Base-by-base conservation (phyloP, 2,888 invertebrate genomes). In the Campoletis raptor region DNA sequence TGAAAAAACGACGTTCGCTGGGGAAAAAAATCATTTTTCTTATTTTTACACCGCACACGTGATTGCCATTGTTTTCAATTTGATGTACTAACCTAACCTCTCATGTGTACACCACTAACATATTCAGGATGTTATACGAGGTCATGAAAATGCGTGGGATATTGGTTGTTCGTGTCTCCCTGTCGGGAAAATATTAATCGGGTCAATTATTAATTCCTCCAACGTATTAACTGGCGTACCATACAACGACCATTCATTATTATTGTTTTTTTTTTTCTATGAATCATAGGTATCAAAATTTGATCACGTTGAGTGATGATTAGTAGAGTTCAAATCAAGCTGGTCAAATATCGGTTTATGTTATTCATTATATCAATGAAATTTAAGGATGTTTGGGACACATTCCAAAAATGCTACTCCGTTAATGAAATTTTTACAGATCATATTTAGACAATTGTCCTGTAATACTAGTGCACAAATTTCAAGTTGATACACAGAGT, bases 171-270 rank as follows among this genome's bases (percentile, higher is more conserved):
- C 30, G 57, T 61, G 24, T 61, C 57, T 61, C 30, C 24, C 15
- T 30, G 45, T n/a, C n/a, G 21, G 21, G 69, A 37, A 37, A 37
- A 37, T 37, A 37, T 66, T 18, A 66, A 37, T 66, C 37, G 66
- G 66, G 66, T 66, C 66, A 66, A 66, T 66, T n/a, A 66, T 66
- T 36, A 37, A 66, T 37, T 66, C 36, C 42, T 21, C 2, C 10
- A 10, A 21, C 12, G 42, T 3, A 12, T 69, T 69, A 12, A 69
- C 21, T 12, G 30, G 30, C 24, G 24, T 61, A 9, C 57, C 10
- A 24, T 57, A 21, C 30, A 61, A 2, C 30, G 9, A 15, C 15
- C 30, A 30, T 61, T 30, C 12, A 61, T 61, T 24, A 61, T 61
- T 61, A 18, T 48, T 21, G n/a, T n/a, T n/a, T n/a, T n/a, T 61